Conservation (phyloP, 2,113 vertebrate species). For the Cyanoramphus novaezelandiae region DNA sequence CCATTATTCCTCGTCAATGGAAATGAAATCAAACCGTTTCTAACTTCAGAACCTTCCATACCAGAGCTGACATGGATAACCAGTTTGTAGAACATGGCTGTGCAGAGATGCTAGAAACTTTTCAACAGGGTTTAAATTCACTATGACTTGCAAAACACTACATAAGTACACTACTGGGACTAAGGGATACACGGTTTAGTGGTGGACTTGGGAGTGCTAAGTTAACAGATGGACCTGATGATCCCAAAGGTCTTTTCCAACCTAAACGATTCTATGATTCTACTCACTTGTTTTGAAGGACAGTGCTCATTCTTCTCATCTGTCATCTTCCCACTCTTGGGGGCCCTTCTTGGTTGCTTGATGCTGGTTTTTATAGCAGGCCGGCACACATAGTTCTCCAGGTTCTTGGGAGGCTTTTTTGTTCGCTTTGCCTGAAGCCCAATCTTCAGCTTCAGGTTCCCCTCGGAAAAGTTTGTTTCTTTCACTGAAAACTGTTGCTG, state of each 20-base stretch:
- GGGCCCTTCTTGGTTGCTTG: constrained; percentile 77
- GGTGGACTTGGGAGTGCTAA: not conserved
- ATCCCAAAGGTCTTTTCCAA: not conserved
- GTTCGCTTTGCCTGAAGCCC: constrained; percentile 92
- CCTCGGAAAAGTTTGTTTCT: constrained; percentile 88
- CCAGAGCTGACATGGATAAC: not conserved
- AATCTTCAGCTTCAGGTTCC: constrained; percentile 89
- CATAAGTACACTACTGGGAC: not conserved
- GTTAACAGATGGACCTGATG: not conserved
- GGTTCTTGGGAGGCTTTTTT: constrained; percentile 96
- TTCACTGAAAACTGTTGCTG: constrained; percentile 88
- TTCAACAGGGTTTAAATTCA: not conserved
- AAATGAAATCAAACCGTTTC: not conserved
- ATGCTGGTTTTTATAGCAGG: constrained; percentile 93
- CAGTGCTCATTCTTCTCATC: constrained; percentile 75
- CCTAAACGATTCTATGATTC: not conserved
- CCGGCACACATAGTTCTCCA: constrained; percentile 97
- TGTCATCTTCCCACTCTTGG: constrained; percentile 76
- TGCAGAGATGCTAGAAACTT: not conserved
- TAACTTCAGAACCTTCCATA: not conserved
- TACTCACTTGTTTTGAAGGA: constrained; percentile 77
- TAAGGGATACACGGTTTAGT: not conserved
- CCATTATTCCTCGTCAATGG: not conserved
- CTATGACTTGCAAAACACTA: not conserved
- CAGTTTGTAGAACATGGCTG: rapidly evolving